Conservation (phyloP, 2,888 invertebrate genomes). For the Microdon myrmicae region DNA sequence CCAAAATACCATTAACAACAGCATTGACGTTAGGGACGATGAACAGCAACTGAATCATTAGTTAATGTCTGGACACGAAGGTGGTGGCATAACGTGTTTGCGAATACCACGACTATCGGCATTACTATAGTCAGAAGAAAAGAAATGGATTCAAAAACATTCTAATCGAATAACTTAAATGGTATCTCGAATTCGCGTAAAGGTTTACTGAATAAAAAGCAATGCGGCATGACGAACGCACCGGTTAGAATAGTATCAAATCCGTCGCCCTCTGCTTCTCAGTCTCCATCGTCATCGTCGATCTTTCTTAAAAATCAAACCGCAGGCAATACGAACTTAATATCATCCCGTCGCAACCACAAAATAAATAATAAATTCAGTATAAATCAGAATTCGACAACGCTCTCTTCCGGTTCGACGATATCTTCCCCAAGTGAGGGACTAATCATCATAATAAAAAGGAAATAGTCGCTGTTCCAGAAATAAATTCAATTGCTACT, state of each 20-base stretch:
- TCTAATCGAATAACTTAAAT: slow-evolving; percentile 53
- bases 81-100: slow-evolving; percentile 20
- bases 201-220: slow-evolving; percentile 24
- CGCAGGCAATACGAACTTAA: slow-evolving; percentile 22
- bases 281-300: slow-evolving; percentile 7
- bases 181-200: no score
- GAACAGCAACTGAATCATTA: slow-evolving; percentile 37
- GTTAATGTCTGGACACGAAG: slow-evolving; percentile 35
- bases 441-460: slow-evolving; percentile 55
- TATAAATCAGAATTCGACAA: slow-evolving; percentile 24
- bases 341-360: slow-evolving; percentile 35
- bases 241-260: slow-evolving; percentile 5
- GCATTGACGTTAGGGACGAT: slow-evolving; percentile 10
- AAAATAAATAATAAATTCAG: slow-evolving; percentile 40
- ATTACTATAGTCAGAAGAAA: slow-evolving; percentile 4
- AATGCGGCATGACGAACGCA: slow-evolving; percentile 27
- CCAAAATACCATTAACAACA: no score
- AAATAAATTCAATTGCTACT: slow-evolving; percentile 62
- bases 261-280: slow-evolving; percentile 3
- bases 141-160: slow-evolving; percentile 21
- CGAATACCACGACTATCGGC: slow-evolving; percentile 8
- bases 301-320: slow-evolving; percentile 33
- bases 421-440: slow-evolving; percentile 17
- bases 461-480: slow-evolving; percentile 70
- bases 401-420: slow-evolving; percentile 53